Percentiles rank a stretch among this genome's conserved stretches.
Evolutionary conservation across 2,888 invertebrate genomes (phyloP).

Genomic region (Carcina quercana): DNA sequence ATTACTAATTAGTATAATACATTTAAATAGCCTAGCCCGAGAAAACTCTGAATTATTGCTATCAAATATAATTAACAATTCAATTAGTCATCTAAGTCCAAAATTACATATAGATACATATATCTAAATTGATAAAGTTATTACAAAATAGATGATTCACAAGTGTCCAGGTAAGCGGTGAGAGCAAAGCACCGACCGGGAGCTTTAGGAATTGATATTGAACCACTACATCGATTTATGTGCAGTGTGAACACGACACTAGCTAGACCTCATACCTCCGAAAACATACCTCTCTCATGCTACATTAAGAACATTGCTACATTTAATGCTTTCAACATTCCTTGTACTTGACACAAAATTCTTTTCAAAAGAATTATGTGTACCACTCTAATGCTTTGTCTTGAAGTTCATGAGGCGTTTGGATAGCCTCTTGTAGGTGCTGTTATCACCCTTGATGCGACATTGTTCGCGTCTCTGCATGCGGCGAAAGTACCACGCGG

Average conservation of each 20-base stretch:
- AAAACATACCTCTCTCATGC: constrained; percentile 5
- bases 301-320: constrained; percentile 8
- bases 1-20: too few relatives aligned
- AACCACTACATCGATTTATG: constrained; percentile 4
- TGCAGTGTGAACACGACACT: constrained; percentile 7
- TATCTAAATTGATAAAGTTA: constrained; percentile 13
- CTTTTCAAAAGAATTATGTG: neutral
- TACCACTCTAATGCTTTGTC: constrained; percentile 39
- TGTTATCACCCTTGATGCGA: constrained; percentile 50
- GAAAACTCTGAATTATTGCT: too few relatives aligned
- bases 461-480: constrained; percentile 64
- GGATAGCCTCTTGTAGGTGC: constrained; percentile 40
- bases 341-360: constrained; percentile 2
- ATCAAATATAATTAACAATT: neutral
- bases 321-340: constrained; percentile 6
- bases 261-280: constrained; percentile 1
- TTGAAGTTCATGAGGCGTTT: constrained; percentile 56
- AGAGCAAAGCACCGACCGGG: constrained; percentile 10
- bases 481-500: constrained; percentile 64
- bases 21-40: too few relatives aligned
- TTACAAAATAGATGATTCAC: constrained; percentile 15
- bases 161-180: constrained; percentile 3
- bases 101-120: constrained; percentile 9
- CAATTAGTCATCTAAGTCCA: constrained; percentile 5
- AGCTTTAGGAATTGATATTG: constrained; percentile 6